Evolutionary conservation across 2,113 vertebrate species (phyloP).

Genomic region (Procavia capensis): DNA sequence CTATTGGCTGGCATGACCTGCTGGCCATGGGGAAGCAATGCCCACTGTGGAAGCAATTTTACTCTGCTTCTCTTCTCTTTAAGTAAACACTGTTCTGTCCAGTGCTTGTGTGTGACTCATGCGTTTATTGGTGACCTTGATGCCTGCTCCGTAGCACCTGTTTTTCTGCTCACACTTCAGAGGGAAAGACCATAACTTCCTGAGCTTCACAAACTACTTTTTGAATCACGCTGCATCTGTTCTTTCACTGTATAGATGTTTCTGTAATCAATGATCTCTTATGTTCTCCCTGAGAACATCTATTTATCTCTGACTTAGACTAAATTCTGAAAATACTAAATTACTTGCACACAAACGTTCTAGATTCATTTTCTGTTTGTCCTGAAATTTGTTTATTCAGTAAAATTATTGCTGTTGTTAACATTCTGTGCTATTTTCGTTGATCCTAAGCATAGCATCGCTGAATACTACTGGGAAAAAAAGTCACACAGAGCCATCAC

Average conservation of each 20-base stretch:
- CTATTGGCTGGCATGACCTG: neutral
- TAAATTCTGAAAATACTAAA: neutral
- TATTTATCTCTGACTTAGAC: neutral
- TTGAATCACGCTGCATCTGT: neutral
- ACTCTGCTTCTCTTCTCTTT: neutral
- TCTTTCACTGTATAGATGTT: neutral
- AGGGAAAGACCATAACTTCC: neutral
- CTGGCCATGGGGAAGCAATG: neutral
- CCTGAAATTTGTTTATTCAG: neutral
- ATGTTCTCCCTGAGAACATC: slow-evolving; percentile 3
- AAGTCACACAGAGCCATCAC: neutral
- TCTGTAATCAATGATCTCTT: neutral
- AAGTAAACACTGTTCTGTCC: neutral
- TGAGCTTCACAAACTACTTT: neutral
- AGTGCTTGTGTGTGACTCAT: neutral
- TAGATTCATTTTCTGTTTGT: neutral
- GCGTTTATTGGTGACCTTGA: neutral
- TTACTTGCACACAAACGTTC: neutral
- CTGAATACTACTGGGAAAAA: neutral
- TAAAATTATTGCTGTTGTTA: neutral
- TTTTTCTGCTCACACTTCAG: neutral
- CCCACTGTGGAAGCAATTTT: neutral
- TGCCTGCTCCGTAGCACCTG: neutral
- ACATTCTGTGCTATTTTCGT: neutral
- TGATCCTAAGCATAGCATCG: neutral